These are phyloP conservation scores for Rhagologus leucostigma DNA, from an alignment of 2,113 vertebrate species.

Conservation along the genomic window DNA sequence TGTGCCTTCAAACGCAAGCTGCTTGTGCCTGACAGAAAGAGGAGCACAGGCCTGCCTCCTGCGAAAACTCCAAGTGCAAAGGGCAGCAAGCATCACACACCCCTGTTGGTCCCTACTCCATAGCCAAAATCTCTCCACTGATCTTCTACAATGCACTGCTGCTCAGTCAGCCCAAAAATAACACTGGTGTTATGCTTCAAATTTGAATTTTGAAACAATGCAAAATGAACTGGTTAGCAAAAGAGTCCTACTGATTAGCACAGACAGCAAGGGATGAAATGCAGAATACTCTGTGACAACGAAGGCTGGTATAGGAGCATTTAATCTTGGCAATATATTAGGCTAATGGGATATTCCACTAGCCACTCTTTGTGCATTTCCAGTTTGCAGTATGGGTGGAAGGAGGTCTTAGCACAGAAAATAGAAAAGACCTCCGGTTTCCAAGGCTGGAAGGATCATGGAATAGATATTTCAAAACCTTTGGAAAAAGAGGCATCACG, in stretches of 20 bases:
- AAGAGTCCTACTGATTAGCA: not conserved
- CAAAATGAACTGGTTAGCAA: not conserved
- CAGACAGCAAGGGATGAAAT: not conserved
- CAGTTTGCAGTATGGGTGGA: not conserved
- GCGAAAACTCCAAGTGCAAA: not conserved
- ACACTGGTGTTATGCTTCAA: not conserved
- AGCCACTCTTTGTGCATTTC: not conserved
- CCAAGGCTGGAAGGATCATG: not conserved
- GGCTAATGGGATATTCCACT: not conserved
- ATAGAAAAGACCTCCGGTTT: not conserved
- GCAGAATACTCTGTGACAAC: not conserved
- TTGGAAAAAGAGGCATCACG: not conserved
- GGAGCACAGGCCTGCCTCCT: not conserved
- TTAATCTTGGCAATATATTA: not conserved
- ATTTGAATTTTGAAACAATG: slow-evolving; percentile 19
- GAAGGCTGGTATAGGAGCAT: not conserved
- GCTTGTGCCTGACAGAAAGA: not conserved
- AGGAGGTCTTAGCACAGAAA: not conserved
- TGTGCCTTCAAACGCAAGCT: not conserved
- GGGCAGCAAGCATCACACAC: not conserved
- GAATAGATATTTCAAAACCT: not conserved
- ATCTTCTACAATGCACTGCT: not conserved
- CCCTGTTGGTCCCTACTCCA: not conserved
- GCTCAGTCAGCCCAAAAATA: slow-evolving; percentile 15
- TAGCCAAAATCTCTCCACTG: not conserved